Evolutionary conservation across 2,797 vertebrate genomes (phyloP).

Genomic region (Heterohyrax brucei): DNA sequence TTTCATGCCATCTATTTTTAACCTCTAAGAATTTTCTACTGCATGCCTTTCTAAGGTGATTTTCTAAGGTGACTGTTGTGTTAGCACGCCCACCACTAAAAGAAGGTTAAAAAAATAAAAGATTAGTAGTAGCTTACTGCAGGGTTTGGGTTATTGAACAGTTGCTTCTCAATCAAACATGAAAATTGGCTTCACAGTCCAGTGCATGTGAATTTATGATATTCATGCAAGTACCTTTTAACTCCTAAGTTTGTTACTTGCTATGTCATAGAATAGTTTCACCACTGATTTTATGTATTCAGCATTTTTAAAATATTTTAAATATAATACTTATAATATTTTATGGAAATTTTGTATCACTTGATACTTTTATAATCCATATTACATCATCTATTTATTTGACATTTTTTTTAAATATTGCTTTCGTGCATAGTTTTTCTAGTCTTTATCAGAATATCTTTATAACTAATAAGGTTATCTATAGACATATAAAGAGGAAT

Average conservation of each 20-base stretch:
- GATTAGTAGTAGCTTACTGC: neutral
- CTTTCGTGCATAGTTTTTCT: neutral
- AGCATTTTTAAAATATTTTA: neutral
- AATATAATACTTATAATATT: neutral
- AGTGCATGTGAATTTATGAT: neutral
- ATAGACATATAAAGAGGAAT: neutral
- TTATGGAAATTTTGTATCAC: neutral
- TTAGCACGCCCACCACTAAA: neutral
- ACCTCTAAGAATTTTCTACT: neutral
- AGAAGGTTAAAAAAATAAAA: neutral
- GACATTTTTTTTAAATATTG: neutral
- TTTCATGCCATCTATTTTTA: neutral
- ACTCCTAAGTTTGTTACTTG: neutral
- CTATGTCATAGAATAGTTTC: neutral
- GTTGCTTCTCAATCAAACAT: neutral
- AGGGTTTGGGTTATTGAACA: neutral
- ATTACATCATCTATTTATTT: neutral
- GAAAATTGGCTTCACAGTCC: neutral
- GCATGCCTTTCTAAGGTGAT: neutral
- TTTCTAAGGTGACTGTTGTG: neutral
- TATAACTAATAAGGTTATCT: neutral
- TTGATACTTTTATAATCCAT: neutral
- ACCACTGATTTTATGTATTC: neutral
- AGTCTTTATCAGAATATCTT: neutral
- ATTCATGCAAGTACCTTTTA: neutral